A percentile compares a stretch with the other conserved stretches of the same genome.
Conservation (phyloP, 2,113 vertebrate species). For the Cololabis saira region DNA sequence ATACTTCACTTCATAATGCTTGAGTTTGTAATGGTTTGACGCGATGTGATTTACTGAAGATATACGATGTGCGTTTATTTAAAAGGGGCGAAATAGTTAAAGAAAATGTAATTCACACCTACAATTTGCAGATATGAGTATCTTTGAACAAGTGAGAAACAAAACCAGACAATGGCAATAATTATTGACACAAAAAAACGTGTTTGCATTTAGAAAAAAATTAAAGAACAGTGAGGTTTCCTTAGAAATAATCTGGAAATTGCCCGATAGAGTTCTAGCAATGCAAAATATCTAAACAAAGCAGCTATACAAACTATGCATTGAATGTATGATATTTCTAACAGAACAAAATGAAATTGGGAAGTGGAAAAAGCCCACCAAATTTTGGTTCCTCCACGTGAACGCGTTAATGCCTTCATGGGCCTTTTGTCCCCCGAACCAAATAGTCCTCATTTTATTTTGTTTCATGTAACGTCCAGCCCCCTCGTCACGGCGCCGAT, state of each 20-base stretch:
- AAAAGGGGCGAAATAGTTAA: conserved; percentile 3
- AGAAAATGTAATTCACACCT: conserved; percentile 33
- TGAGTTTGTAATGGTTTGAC: conserved; percentile 51
- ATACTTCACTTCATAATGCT: conserved; percentile 66
- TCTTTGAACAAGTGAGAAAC: no score
- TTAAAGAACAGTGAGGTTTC: conserved; percentile 12
- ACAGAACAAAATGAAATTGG: conserved; percentile 54
- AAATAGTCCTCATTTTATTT: conserved; percentile 18
- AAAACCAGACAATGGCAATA: no score
- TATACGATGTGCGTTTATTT: conserved; percentile 7
- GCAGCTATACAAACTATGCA: conserved; percentile 84
- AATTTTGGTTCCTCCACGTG: conserved; percentile 39
- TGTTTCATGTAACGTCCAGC: neutral
- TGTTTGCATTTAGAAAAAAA: no score
- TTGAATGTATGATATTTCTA: conserved; percentile 81
- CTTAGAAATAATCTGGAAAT: conserved; percentile 46
- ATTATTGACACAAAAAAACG: no score
- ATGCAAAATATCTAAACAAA: conserved; percentile 55
- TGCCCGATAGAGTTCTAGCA: conserved; percentile 23
- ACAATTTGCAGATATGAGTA: neutral
- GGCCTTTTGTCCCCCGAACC: neutral
- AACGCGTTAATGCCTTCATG: conserved; percentile 41
- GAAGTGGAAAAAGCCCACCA: conserved; percentile 24
- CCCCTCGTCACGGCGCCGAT: conserved; percentile 9
- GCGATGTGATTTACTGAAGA: conserved; percentile 35